Evolutionary conservation across 2,113 vertebrate species (phyloP), one percentile per base, ranked within the genome.

Genomic region (Sturnus vulgaris): DNA sequence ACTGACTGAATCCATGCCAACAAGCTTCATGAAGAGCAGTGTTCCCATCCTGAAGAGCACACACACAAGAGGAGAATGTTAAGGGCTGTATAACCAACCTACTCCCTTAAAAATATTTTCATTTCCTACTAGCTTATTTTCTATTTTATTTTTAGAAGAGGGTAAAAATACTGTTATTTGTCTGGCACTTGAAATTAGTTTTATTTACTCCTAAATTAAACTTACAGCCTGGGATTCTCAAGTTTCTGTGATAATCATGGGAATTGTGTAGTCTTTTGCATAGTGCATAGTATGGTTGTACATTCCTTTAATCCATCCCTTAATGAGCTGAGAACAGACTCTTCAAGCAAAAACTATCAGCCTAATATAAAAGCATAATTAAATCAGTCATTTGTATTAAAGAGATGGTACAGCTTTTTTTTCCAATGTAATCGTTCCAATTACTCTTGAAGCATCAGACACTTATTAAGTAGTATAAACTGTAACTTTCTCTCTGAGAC

Each of bases 1-100:
- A 99, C 96, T 99, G 99, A 88, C 99, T 99, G 98, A 99, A 99
- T 61, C 99, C 99, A 10, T 99, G 99, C 99, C 99, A 99, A 73
- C 98, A 98, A 5, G 98, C 98, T 97, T 99, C 99, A 14, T 99
- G 99, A 53, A 99, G 98, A 50, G 99, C 99, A 0, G 99, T 99
- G 95, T 99, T 99, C 25, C 99, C 99, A 42, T 99, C 99, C 99
- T 99, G 95, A 60, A 68, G 46, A 90, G 30, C 78, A 94, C 53
- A 92, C 44, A 92, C 27, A 78, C 33, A 56, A 61, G 31, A 76
- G 30, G 25, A 91, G 42, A 28, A 80, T 47, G 44, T 97, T 68
- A 63, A 19, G 49, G 23, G 42, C 56, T 61, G 22, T 22, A 42
- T 33, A 70, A 63, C 25, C 40, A 63, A 70, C 35, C 31, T 55